Base-by-base conservation (phyloP, 2,113 vertebrate species). In the Pyrgilauda ruficollis region DNA sequence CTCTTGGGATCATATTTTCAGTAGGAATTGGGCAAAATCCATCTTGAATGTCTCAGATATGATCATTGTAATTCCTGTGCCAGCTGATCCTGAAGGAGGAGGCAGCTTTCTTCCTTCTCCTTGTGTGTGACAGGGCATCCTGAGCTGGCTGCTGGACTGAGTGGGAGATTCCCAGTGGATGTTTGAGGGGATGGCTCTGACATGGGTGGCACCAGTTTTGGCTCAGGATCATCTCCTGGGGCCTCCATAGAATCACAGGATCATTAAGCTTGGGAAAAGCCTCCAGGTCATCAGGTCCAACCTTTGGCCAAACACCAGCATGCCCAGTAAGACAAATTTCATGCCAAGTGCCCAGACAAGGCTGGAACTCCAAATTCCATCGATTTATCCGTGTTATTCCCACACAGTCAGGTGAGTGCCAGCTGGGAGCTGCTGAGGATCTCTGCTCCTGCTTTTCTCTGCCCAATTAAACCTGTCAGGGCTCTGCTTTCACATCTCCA, bases 331-430 rank as follows among this genome's bases (percentile, higher is more conserved):
- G 63, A 77, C 20, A 84, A 30, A 46, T 0, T 17, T 24, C 37
- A 24, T 9, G 11, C 14, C 15, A 44, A 39, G 14, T 72, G 67
- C 44, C 62, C 21, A 46, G 49, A 18, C 23, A 35, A 18, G 68
- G 7, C 23, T 26, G 33, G 28, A 18, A 28, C 4, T 7, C 47
- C 52, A 7, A 3, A n/a, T 30, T 37, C 66, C 9, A 56, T 27
- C 5, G 7, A 0, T 59, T 78, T 12, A 5, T 33, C 22, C 0
- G 0, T 22, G 10, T 37, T 62, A 7, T 27, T 56, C 49, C 30
- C 59, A 24, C 33, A 44, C 0, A 15, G 4, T 13, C 15, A 59
- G 56, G 13, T 44, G 50, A 82, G 63, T 9, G 6, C 24, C 56
- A 49, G 59, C 26, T 73, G 16, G 4, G 37, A 24, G 61, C n/a